Percentiles rank a stretch among this genome's conserved stretches.
phyloP scores from a whole-genome alignment of 2,797 vertebrate genomes.

The Pygocentrus nattereri region DNA sequence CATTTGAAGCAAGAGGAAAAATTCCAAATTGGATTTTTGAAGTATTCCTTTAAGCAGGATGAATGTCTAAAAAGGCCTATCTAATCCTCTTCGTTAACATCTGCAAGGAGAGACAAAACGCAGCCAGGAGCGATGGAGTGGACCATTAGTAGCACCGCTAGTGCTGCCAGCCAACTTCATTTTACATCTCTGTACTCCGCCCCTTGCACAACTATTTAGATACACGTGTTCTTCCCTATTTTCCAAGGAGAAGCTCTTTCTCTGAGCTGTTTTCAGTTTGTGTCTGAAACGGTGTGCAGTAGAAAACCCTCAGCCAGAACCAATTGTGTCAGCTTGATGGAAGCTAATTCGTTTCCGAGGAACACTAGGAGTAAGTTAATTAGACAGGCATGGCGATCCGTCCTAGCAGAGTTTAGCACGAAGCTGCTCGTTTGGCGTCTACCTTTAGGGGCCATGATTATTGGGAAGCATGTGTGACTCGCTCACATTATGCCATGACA shows the following conservation, averaged over 20 bases:
- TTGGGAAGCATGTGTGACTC: constrained; percentile 68
- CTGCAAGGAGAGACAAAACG: constrained; percentile 48
- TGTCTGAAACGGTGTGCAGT: constrained; percentile 8
- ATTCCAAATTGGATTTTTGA: neutral
- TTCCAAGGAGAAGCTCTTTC: constrained; percentile 58
- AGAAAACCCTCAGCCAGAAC: constrained; percentile 43
- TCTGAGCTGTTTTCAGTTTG: constrained; percentile 52
- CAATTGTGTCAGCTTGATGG: constrained; percentile 66
- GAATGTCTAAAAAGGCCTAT: constrained; percentile 76
- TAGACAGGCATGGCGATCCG: constrained; percentile 69
- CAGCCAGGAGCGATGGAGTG: constrained; percentile 63
- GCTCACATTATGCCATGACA: constrained; percentile 63
- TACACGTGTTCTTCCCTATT: constrained; percentile 50
- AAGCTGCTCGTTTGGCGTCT: constrained; percentile 68
- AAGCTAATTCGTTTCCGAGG: constrained; percentile 69
- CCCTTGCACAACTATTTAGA: constrained; percentile 34
- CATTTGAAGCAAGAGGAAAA: neutral
- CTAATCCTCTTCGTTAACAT: constrained; percentile 76
- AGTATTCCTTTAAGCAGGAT: constrained; percentile 74
- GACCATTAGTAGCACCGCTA: constrained; percentile 70
- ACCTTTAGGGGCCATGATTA: constrained; percentile 65
- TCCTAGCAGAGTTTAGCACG: constrained; percentile 63
- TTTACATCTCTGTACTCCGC: constrained; percentile 27
- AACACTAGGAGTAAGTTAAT: constrained; percentile 70
- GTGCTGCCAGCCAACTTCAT: constrained; percentile 25